These are phyloP conservation scores for Synchiropus splendidus DNA, from an alignment of 2,113 vertebrate genomes.

Conservation along the genomic window DNA sequence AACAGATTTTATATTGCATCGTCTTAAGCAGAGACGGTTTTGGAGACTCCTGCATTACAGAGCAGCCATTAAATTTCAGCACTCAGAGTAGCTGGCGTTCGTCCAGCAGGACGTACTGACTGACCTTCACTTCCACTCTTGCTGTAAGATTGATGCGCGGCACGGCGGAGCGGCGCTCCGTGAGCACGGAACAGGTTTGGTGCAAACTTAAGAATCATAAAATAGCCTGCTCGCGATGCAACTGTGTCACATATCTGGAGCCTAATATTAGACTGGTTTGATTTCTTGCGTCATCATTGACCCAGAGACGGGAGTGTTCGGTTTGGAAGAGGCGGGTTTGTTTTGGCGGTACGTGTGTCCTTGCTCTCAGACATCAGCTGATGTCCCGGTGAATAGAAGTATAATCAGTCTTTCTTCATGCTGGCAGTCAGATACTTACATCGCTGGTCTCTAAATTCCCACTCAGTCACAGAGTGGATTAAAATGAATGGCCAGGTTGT, in stretches of 20 bases:
- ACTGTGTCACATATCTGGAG: too few species aligned
- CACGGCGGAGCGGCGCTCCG: too few species aligned
- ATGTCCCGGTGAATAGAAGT: conserved; percentile 5
- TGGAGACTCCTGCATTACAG: conserved; percentile 13
- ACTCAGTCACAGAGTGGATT: too few species aligned
- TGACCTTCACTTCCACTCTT: conserved; percentile 28
- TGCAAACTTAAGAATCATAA: too few species aligned
- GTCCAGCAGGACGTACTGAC: conserved; percentile 20
- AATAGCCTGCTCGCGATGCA: too few species aligned
- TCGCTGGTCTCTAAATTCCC: too few species aligned
- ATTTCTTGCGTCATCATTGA: conserved; percentile 7
- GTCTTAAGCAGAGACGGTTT: conserved; percentile 19
- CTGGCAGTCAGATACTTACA: too few species aligned
- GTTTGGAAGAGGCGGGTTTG: conserved; percentile 8
- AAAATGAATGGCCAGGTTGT: too few species aligned
- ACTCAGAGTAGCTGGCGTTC: conserved; percentile 14
- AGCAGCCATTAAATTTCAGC: conserved; percentile 16
- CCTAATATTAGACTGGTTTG: not conserved
- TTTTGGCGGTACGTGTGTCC: conserved; percentile 8
- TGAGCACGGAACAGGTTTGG: too few species aligned
- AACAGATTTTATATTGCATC: conserved; percentile 6
- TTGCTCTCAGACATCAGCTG: conserved; percentile 25
- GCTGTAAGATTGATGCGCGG: not conserved
- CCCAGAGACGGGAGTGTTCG: conserved; percentile 3
- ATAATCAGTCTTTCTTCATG: not conserved